phyloP scores from a whole-genome alignment of 2,113 vertebrate species.

The Eurystomus gularis region DNA sequence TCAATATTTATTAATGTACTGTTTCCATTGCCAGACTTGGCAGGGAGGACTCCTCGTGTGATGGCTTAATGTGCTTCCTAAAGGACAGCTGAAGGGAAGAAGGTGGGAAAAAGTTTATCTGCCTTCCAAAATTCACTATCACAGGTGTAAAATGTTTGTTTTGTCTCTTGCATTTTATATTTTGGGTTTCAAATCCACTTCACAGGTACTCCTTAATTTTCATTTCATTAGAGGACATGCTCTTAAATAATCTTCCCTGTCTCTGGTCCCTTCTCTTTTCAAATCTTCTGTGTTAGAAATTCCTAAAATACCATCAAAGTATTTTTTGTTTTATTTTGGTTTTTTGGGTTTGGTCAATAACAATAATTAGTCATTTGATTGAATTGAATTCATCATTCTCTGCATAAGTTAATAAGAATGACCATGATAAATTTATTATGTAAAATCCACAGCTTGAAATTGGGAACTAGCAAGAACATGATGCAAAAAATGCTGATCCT shows the following conservation, averaged over 20 bases:
- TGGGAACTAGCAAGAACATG: neutral
- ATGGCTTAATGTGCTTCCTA: neutral
- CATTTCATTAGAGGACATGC: neutral
- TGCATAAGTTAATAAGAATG: neutral
- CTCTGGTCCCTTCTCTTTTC: neutral
- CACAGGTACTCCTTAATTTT: neutral
- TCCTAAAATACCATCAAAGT: neutral
- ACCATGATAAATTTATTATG: neutral
- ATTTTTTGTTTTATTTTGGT: neutral
- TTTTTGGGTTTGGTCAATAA: neutral
- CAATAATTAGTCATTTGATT: neutral
- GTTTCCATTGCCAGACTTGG: neutral
- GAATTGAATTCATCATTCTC: neutral
- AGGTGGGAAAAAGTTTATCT: neutral
- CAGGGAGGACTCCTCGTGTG: fast-evolving
- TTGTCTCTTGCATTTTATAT: neutral
- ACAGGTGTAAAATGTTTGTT: neutral
- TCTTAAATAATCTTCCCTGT: neutral
- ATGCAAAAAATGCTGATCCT: neutral
- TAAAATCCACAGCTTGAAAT: neutral
- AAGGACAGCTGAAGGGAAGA: neutral
- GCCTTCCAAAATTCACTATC: neutral
- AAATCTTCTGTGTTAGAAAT: neutral
- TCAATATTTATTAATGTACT: neutral
- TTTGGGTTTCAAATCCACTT: neutral